These are phyloP conservation scores for Imbricaverruca yamaguchii DNA, from an alignment of 2,888 invertebrate genomes.

Conservation along the genomic window DNA sequence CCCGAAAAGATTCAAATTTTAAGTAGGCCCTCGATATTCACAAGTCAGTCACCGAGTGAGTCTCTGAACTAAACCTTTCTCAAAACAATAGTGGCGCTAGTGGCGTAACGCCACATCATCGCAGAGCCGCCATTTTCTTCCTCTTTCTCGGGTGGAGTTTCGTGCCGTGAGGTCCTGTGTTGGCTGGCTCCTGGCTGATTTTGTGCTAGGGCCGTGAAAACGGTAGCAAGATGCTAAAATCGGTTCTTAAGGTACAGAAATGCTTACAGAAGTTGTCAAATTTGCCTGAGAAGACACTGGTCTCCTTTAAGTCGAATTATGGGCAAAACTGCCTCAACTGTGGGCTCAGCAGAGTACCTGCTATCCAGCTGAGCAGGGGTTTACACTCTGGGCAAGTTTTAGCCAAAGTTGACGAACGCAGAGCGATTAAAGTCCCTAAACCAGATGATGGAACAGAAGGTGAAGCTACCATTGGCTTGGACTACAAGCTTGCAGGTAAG, in stretches of 20 bases:
- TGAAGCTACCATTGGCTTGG: not conserved
- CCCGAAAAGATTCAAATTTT: too few species aligned
- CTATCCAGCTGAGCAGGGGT: not conserved
- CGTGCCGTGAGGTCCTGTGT: not conserved
- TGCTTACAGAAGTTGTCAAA: not conserved
- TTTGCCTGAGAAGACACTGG: not conserved
- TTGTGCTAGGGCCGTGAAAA: not conserved
- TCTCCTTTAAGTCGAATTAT: not conserved
- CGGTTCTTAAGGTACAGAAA: not conserved
- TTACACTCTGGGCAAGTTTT: not conserved
- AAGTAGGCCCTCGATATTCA: too few species aligned
- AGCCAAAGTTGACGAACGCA: not conserved
- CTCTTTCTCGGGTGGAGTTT: constrained; percentile 12
- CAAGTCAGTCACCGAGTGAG: too few species aligned
- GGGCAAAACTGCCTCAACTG: not conserved
- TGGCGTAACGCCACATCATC: not conserved
- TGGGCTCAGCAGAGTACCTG: not conserved
- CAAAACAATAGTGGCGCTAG: not conserved
- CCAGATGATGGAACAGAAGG: not conserved
- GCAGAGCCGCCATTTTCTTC: constrained; percentile 6
- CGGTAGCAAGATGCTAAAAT: not conserved
- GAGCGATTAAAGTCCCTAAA: not conserved
- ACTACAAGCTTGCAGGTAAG: not conserved
- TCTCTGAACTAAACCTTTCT: too few species aligned
- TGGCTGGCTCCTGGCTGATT: not conserved